A percentile compares a stretch with the other conserved stretches of the same genome.
These are phyloP conservation scores for Druceiella hillmani DNA, from an alignment of 2,888 invertebrate genomes.

Conservation along the genomic window DNA sequence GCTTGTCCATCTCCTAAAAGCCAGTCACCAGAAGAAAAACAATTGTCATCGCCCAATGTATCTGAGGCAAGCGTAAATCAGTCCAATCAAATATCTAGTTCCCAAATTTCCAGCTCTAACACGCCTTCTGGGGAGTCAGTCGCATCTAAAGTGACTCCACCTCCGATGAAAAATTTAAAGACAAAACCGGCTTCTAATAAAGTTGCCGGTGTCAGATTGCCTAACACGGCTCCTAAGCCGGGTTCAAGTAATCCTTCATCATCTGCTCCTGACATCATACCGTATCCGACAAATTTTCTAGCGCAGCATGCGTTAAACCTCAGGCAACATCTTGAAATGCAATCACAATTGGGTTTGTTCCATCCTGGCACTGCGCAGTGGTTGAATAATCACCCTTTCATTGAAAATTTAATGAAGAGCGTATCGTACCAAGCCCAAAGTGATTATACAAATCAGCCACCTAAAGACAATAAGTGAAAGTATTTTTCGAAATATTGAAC, in stretches of 20 bases:
- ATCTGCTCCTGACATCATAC: background rate
- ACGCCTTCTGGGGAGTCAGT: slow-evolving; percentile 32
- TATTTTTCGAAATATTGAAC: no score
- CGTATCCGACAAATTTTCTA: slow-evolving; percentile 9
- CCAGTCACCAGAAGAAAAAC: slow-evolving; percentile 39
- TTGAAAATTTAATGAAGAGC: slow-evolving; percentile 37
- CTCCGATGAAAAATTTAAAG: slow-evolving; percentile 34
- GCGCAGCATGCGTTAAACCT: slow-evolving; percentile 17
- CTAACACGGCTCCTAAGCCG: slow-evolving; percentile 20
- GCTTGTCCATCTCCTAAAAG: slow-evolving; percentile 26
- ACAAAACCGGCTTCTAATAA: slow-evolving; percentile 33
- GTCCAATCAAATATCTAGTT: slow-evolving; percentile 42
- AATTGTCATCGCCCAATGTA: slow-evolving; percentile 29
- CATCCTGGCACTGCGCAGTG: slow-evolving; percentile 19
- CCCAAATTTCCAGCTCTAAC: slow-evolving; percentile 35
- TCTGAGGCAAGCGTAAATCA: slow-evolving; percentile 37
- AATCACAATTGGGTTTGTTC: slow-evolving; percentile 16
- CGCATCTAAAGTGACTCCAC: slow-evolving; percentile 31
- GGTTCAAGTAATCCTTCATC: slow-evolving; percentile 2
- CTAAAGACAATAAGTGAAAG: background rate
- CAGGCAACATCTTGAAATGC: slow-evolving; percentile 17
- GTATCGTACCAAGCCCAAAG: slow-evolving; percentile 36
- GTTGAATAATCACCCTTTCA: slow-evolving; percentile 17
- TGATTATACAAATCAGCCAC: slow-evolving; percentile 5
- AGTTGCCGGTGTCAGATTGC: slow-evolving; percentile 34